Evolutionary conservation across 2,113 vertebrate genomes (phyloP), one percentile per base, ranked within the genome.

Genomic region (Rissa tridactyla): DNA sequence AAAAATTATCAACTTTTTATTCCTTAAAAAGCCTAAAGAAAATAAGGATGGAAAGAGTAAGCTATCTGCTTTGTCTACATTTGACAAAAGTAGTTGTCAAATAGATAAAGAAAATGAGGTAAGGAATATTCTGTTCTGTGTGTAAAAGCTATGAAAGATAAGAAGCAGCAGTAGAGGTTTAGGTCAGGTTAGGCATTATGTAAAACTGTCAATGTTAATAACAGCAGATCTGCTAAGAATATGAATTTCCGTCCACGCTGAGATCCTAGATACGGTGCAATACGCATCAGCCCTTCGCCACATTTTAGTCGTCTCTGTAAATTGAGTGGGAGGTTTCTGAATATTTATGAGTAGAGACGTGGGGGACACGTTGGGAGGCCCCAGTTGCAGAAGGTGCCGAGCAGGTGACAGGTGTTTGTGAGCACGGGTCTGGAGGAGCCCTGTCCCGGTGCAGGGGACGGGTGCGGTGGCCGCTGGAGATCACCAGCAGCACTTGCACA

Each of bases 181-280:
- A 8, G 69, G 34, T 10, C 69, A 66, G 64, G 36, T 46, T 62
- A 62, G 40, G 51, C 72, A 27, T 47, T 73, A 49, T 70, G n/a
- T 22, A 30, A 36, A 75, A 21, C 42, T 57, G 42, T 5, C 65
- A 5, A 0, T 3, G 18, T 27, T 62, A 49, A 15, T 16, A 20
- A 16, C 55, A 75, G 30, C 26, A 82, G 18, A 27, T 52, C 73
- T 77, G 72, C 64, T 21, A 9, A 7, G 6, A 62, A 15, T 19
- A 1, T 0, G 21, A 44, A 38, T 47, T 9, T 0, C 26, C 2
- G 0, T 20, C 58, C 64, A 2, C 1, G 2, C 9, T 9, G 49
- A 42, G 64, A 19, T 36, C 54, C 44, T 22, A 25, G 46, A 0
- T 15, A 11, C 0, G 0, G 3, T 29, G 11, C n/a, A 10, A 0